Percentiles rank a stretch among this genome's conserved stretches.
phyloP scores from a whole-genome alignment of 2,113 vertebrate species.

The Ceyx cyanopectus region DNA sequence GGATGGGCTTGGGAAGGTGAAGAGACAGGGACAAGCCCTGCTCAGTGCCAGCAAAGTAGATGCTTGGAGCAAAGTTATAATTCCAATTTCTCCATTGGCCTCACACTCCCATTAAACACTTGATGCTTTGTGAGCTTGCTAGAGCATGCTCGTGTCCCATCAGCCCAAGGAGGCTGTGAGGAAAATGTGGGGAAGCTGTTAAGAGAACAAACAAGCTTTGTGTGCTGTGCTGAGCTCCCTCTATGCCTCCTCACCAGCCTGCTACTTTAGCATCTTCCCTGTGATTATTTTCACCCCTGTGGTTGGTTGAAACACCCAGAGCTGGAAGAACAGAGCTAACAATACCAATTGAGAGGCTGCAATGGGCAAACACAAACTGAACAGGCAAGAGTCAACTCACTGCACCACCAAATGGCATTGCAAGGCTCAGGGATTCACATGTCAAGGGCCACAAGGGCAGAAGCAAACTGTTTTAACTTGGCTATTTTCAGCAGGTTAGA shows the following conservation, averaged over 20 bases:
- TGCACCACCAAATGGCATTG: too few relatives aligned
- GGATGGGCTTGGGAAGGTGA: neutral
- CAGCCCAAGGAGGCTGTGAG: neutral
- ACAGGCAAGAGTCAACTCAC: neutral
- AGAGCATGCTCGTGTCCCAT: fast-evolving
- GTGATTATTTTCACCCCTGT: neutral
- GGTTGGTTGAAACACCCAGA: neutral
- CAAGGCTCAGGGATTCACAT: neutral
- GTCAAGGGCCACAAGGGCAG: neutral
- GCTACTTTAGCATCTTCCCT: neutral
- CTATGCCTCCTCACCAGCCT: neutral
- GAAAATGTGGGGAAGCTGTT: neutral
- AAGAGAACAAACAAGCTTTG: neutral
- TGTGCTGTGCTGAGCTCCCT: neutral
- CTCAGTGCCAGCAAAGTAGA: neutral
- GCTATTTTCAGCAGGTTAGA: neutral
- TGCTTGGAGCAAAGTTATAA: neutral
- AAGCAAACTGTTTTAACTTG: neutral
- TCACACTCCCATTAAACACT: neutral
- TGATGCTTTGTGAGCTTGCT: neutral
- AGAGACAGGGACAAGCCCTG: neutral
- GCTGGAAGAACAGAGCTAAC: neutral
- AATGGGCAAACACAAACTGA: neutral
- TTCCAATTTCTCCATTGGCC: neutral
- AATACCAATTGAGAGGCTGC: too few relatives aligned